These are phyloP conservation scores for Anguilla obscura DNA, from an alignment of 2,797 vertebrate species.

Conservation along the genomic window DNA sequence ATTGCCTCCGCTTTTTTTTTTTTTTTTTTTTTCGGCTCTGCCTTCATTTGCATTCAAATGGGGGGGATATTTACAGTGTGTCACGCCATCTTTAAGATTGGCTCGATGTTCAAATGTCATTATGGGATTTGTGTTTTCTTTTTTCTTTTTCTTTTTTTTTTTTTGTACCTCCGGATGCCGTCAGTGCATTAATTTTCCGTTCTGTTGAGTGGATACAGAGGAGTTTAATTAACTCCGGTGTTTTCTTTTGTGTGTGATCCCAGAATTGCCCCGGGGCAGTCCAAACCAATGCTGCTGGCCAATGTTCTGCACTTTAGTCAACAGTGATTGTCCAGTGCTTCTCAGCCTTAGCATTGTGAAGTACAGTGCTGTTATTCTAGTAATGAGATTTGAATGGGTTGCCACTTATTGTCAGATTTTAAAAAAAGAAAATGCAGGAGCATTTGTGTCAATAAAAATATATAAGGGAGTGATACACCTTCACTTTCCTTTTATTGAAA, in stretches of 20 bases:
- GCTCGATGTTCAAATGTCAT: conserved; percentile 10
- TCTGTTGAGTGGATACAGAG: conserved; percentile 1
- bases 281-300: not conserved
- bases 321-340: not conserved
- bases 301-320: not conserved
- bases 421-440: not conserved
- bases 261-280: not conserved
- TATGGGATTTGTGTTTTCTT: conserved; percentile 3
- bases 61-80: not conserved
- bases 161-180: not conserved
- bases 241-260: not conserved
- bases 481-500: not conserved
- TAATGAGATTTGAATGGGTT: not conserved
- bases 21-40: not conserved
- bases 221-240: conserved; percentile 10
- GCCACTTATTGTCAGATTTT: not conserved
- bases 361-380: not conserved
- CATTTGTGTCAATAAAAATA: not conserved
- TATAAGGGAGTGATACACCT: not conserved
- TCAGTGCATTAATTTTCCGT: not conserved
- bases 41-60: conserved; percentile 29
- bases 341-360: not conserved
- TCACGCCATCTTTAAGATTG: conserved; percentile 17
- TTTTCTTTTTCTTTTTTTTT: not conserved
- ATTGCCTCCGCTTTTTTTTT: conserved; percentile 20